Conservation (phyloP, 2,888 invertebrate species). For the Sinohyriopsis cumingii region DNA sequence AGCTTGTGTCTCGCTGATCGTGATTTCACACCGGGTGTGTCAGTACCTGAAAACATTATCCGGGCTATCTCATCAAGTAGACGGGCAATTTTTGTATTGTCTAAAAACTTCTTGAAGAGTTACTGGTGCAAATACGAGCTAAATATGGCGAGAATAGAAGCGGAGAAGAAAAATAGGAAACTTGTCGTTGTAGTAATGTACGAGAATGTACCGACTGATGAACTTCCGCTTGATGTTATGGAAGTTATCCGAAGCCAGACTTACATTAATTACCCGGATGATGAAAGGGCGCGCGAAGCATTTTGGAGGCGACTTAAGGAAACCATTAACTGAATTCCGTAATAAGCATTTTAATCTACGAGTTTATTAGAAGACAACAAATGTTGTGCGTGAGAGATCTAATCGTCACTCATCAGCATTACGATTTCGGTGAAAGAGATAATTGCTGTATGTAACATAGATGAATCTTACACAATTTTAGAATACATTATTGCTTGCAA, state of each 20-base stretch:
- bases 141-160: slow-evolving; percentile 32
- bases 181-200: slow-evolving; percentile 19
- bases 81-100: slow-evolving; percentile 24
- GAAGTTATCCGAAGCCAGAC: slow-evolving; percentile 14
- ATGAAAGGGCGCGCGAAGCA: slow-evolving; percentile 2
- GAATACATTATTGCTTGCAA: too few relatives aligned
- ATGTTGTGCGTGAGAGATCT: too few relatives aligned
- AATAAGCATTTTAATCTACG: too few relatives aligned
- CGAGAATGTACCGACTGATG: slow-evolving; percentile 7
- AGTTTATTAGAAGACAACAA: too few relatives aligned
- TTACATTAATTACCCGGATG: slow-evolving; percentile 8
- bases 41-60: slow-evolving; percentile 28
- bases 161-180: slow-evolving; percentile 17
- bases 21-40: slow-evolving; percentile 22
- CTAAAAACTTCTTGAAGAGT: slow-evolving; percentile 20
- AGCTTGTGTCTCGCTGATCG: slow-evolving; percentile 26
- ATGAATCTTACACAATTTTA: too few relatives aligned
- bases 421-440: too few relatives aligned
- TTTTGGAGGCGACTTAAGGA: slow-evolving; percentile 18
- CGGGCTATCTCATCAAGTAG: slow-evolving; percentile 23
- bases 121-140: slow-evolving; percentile 37
- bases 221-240: slow-evolving; percentile 14
- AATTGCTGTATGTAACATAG: too few relatives aligned
- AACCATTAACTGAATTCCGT: not conserved
- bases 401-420: too few relatives aligned